These are phyloP conservation scores for Ispidina picta DNA, from an alignment of 2,797 vertebrate genomes.

Conservation along the genomic window DNA sequence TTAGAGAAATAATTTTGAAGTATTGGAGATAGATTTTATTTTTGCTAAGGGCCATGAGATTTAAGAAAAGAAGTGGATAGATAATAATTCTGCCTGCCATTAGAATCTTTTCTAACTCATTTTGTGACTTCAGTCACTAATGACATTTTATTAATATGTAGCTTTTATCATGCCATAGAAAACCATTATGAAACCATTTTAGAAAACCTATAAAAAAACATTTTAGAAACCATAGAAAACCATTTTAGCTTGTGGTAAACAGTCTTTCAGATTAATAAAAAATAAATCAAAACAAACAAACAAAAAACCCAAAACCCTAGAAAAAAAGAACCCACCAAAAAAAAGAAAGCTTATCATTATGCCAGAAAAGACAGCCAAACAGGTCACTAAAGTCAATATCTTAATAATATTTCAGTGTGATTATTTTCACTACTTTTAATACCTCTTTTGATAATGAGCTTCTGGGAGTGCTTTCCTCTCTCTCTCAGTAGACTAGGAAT, in stretches of 20 bases:
- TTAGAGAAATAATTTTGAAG: background rate
- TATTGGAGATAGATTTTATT: background rate
- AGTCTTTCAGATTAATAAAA: background rate
- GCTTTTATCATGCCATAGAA: background rate
- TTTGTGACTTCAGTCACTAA: background rate
- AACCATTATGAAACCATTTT: background rate
- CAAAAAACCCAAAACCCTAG: no score
- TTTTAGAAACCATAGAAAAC: background rate
- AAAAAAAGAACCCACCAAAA: background rate
- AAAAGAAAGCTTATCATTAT: background rate
- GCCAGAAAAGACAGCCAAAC: background rate
- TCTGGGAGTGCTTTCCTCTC: background rate
- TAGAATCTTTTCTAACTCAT: background rate
- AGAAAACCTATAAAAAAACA: background rate
- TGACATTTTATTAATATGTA: background rate
- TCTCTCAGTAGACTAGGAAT: background rate
- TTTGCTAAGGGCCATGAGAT: background rate
- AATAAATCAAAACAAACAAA: background rate
- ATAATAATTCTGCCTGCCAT: background rate
- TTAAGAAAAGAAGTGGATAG: background rate
- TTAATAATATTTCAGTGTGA: background rate
- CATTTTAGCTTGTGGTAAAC: background rate
- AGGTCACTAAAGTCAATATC: background rate
- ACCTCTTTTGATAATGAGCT: background rate
- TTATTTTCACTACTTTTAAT: background rate